Base-by-base conservation (phyloP, 2,113 vertebrate genomes). In the Columba janthina region DNA sequence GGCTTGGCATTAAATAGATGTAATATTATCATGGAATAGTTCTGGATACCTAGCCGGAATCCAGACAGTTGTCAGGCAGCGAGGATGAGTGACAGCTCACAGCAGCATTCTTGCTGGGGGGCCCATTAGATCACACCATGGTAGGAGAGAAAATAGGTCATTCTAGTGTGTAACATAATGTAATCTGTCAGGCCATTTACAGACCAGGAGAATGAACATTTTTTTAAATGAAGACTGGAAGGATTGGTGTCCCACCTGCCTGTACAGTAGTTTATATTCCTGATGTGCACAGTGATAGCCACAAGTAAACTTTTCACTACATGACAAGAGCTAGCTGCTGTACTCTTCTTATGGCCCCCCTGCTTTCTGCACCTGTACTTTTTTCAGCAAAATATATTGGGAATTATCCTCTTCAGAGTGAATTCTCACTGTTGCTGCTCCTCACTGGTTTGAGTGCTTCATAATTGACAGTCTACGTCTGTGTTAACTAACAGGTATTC, bases 101-200 rank as follows among this genome's bases (percentile, higher is more conserved):
- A 94, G 92, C 73, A 91, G 65, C 0, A 0, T 12, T 93, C 78
- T 84, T 61, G 62, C 72, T 90, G 85, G 66, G 86, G 26, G 56
- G 54, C 42, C 79, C 62, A 93, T 93, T 95, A 97, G 94, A 82
- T 88, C 75, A 62, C 62, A 71, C 67, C 74, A 32, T 64, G 62
- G 73, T 57, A 90, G 73, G 16, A 64, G 58, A 87, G 85, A 77
- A 96, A 96, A 94, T 69, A 86, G 78, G 62, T 93, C 2, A 1
- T 86, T 94, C 53, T 62, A 85, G 48, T 34, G 65, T 79, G 48
- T 42, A 86, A 77, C 6, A 3, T 83, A 71, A 92, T 31, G 26
- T 51, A 90, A 80, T 86, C 60, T 83, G 87, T 95, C 80, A 69
- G 83, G 75, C 42, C 50, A 26, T 92, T 89, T 85, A 76, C 61